Evolutionary conservation across 2,113 vertebrate species (phyloP), one percentile per base, ranked within the genome.

Genomic region (Ailurus styani): DNA sequence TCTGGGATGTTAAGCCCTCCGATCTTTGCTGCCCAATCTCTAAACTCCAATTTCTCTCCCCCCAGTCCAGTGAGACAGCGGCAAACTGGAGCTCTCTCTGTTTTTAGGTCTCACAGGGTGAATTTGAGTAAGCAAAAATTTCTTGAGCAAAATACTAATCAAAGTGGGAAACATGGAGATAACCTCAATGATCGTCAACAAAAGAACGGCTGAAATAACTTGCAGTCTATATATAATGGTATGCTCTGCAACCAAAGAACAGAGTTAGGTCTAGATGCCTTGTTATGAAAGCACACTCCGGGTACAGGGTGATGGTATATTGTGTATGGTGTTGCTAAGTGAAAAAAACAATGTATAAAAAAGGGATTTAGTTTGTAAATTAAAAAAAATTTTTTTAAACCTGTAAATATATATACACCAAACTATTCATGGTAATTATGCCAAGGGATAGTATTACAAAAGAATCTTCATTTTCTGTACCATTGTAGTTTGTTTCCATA

Each of bases 391-490:
- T 84, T 87, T 87, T 88, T 29, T 4, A 54, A 72, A 79, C 55
- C 45, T 85, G 7, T 93, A 82, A 96, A 25, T 40, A 52, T 40
- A 42, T 5, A 87, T 4, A 93, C 18, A 93, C 18, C 9, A 95
- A 95, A 86, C 23, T 93, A 90, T 66, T 90, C 12, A 55, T 70
- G 25, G 73, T 55, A 88, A 94, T 89, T 81, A 88, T 25, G 12
- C 54, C 23, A 66, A 73, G 17, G 20, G 29, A 50, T 54, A 27
- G 12, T 9, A 52, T 82, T 95, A 75, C 5, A 93, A 93, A 85
- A 68, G 29, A 87, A 50, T n/a, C 55, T 94, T 82, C n/a, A n/a
- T 85, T 96, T 95, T 91, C 62, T 93, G 23, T 81, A 73, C 72
- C 52, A 57, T 34, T 93, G 18, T 84, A 50, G 25, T 82, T 86